phyloP scores from a whole-genome alignment of 2,888 invertebrate species.

The Empis stercorea region DNA sequence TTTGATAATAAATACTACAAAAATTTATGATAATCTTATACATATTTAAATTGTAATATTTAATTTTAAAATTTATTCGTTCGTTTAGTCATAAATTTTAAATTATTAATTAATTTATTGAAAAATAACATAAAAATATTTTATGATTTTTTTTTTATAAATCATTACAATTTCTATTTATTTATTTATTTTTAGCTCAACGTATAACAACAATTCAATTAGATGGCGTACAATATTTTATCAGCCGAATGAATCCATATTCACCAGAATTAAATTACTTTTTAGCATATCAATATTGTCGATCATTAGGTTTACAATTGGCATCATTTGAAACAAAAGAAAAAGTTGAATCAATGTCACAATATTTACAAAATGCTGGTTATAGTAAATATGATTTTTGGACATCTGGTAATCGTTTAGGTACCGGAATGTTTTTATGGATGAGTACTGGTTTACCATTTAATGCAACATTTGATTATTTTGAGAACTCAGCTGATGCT shows the following conservation, averaged over 20 bases:
- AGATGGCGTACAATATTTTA: constrained; percentile 75
- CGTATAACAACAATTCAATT: constrained; percentile 77
- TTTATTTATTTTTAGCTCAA: constrained; percentile 45
- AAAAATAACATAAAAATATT: no score
- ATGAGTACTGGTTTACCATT: constrained; percentile 80
- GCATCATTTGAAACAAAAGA: constrained; percentile 78
- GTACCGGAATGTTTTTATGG: constrained; percentile 79
- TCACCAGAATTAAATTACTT: constrained; percentile 77
- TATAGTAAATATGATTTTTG: constrained; percentile 76
- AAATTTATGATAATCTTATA: no score
- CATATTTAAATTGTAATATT: no score
- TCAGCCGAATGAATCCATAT: constrained; percentile 77
- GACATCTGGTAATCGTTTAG: constrained; percentile 78
- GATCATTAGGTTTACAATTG: constrained; percentile 70
- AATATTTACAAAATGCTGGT: constrained; percentile 71
- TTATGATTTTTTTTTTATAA: no score
- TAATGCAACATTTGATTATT: constrained; percentile 79
- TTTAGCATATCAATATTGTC: constrained; percentile 77
- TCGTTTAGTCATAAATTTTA: no score
- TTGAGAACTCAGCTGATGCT: constrained; percentile 46
- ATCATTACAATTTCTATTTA: no score
- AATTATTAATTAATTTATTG: no score
- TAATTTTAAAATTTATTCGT: no score
- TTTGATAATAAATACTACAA: no score
- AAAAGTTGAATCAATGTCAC: constrained; percentile 72